Base-by-base conservation (phyloP, 2,797 vertebrate genomes). In the Percopsis omiscomaycus region DNA sequence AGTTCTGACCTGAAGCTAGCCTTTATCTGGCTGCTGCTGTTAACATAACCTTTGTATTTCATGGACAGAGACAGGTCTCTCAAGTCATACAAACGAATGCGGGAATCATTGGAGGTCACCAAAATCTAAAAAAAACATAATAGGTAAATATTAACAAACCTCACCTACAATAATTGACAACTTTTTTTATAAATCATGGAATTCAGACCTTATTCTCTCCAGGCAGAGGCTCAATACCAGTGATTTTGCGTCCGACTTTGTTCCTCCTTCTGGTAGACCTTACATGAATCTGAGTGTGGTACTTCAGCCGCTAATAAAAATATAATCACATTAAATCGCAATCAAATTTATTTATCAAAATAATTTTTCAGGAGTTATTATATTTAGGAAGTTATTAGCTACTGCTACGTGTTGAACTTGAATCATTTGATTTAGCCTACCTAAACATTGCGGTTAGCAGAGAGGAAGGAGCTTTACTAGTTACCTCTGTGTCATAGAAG, bases 11-110 rank as follows among this genome's bases (percentile, higher is more conserved):
- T 99, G 92, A 99, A 99, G 86, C 96, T 99, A 50, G 98, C 98
- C 90, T 99, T 99, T 83, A 99, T 99, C 86, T 99, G 98, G 84
- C 98, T 98, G 93, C 98, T 99, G 92, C 96, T 96, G 88, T 99
- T 99, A 69, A 98, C 96, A 30, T 97, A 98, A 69, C 97, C 98
- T 82, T 99, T 99, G 89, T 99, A 99, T 69, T 99, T 99, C 96
- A 99, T 99, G 47, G 97, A 99, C n/a, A 99, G 83, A 65, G 98
- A 99, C 79, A 99, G 88, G 90, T 99, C 98, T 89, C 98, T 93
- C 72, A 99, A 88, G 86, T 99, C 97, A 61, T 98, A 99, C 16
- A 99, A 89, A 48, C 98, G 93, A 84, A 99, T 97, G 78, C 97
- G 94, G 61, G 96, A 99, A 87, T 99, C 98, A 73, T 99, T 98